Conservation (phyloP, 2,797 vertebrate genomes). For the Mareca penelope region DNA sequence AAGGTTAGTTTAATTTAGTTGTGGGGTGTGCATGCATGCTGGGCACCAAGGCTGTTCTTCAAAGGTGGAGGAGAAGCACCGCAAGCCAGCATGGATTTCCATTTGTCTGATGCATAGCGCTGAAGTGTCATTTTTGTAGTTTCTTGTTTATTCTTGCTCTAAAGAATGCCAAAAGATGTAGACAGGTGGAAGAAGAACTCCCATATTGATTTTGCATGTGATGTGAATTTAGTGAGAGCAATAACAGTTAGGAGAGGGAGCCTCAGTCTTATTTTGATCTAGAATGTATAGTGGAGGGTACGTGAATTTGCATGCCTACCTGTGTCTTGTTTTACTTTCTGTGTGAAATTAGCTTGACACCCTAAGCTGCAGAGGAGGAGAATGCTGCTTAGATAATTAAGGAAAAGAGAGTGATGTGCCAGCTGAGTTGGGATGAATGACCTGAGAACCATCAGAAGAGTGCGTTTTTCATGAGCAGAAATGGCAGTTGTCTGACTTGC, state of each 20-base stretch:
- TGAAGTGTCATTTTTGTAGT: neutral
- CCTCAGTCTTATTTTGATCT: neutral
- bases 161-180: neutral
- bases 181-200: neutral
- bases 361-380: neutral
- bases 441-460: neutral
- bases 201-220: neutral
- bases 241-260: neutral
- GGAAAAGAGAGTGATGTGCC: neutral
- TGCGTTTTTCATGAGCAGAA: neutral
- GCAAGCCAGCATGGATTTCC: neutral
- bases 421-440: neutral
- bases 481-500: neutral
- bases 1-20: neutral
- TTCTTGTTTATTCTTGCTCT: neutral
- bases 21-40: neutral
- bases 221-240: neutral
- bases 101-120: neutral
- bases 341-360: neutral
- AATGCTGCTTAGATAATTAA: neutral
- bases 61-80: neutral
- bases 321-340: neutral
- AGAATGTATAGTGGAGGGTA: neutral
- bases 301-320: neutral
- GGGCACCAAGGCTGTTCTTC: neutral